Percentiles rank a stretch among this genome's conserved stretches.
These are phyloP conservation scores for Rhegmatorhina hoffmannsi DNA, from an alignment of 2,113 vertebrate species.

Conservation along the genomic window DNA sequence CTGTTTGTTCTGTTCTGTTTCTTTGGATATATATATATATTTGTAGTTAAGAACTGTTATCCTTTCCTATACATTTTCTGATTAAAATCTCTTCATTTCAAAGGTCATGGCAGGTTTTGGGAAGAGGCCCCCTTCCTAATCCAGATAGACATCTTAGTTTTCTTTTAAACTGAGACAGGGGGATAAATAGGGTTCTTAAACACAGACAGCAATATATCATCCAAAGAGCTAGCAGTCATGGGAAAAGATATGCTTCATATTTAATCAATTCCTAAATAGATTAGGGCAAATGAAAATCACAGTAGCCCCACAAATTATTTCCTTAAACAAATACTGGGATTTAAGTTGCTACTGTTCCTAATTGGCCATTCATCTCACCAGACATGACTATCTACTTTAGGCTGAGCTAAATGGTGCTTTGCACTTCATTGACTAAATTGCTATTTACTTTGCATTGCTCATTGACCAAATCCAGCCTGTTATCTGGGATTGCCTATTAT, in stretches of 20 bases:
- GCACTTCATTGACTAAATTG: background rate
- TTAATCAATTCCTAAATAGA: background rate
- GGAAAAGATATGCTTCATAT: background rate
- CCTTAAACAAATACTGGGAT: background rate
- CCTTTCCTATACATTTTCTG: too few relatives aligned
- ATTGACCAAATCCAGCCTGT: background rate
- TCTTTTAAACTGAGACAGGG: too few relatives aligned
- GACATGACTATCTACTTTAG: background rate
- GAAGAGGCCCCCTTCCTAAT: too few relatives aligned
- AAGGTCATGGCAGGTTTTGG: too few relatives aligned
- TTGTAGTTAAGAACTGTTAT: too few relatives aligned
- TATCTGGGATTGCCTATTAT: background rate
- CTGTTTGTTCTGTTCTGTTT: too few relatives aligned
- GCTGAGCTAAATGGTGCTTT: background rate
- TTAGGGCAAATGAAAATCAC: background rate
- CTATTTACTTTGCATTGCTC: background rate
- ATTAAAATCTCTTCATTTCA: too few relatives aligned
- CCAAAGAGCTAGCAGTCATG: background rate
- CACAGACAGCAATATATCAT: background rate
- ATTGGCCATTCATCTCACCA: background rate
- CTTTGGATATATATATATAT: too few relatives aligned
- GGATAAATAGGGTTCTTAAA: background rate
- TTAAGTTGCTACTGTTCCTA: background rate
- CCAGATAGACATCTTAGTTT: too few relatives aligned
- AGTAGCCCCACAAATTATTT: background rate